A percentile compares a stretch with the other conserved stretches of the same genome.
Conservation (phyloP, 2,888 invertebrate species). For the Clunio marinus region DNA sequence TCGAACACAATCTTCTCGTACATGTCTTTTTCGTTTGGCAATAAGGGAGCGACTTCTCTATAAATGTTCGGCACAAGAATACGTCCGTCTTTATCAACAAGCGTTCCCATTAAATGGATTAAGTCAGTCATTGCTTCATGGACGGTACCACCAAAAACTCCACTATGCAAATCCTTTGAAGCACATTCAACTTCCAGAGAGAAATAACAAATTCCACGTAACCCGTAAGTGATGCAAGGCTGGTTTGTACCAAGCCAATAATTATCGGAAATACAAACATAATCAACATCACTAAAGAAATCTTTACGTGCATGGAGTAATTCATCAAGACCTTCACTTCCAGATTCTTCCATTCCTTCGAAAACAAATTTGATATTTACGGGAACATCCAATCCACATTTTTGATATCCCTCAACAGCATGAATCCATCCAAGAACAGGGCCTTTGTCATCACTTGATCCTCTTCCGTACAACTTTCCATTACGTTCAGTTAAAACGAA, state of each 20-base stretch:
- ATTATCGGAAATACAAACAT: conserved; percentile 96
- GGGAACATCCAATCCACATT: conserved; percentile 62
- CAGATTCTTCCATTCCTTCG: conserved; percentile 98
- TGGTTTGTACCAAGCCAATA: conserved; percentile 97
- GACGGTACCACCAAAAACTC: conserved; percentile 91
- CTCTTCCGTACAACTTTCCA: conserved; percentile 86
- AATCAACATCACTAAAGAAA: conserved; percentile 66
- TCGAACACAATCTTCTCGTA: conserved; percentile 86
- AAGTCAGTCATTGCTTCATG: conserved; percentile 90
- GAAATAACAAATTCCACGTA: conserved; percentile 91
- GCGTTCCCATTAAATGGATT: conserved; percentile 73
- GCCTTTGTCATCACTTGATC: conserved; percentile 91
- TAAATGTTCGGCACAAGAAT: conserved; percentile 80
- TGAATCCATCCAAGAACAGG: conserved; percentile 94
- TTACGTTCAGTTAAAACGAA: conserved; percentile 83
- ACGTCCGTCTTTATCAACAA: conserved; percentile 82
- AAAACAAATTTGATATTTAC: conserved; percentile 84
- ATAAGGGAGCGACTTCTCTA: conserved; percentile 73
- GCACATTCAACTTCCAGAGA: conserved; percentile 84
- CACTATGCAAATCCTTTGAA: conserved; percentile 90
- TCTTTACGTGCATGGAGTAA: conserved; percentile 63
- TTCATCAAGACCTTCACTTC: conserved; percentile 92
- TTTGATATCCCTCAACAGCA: conserved; percentile 83
- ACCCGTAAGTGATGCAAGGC: conserved; percentile 94
- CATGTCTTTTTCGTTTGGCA: conserved; percentile 63